Conservation (phyloP, 2,797 vertebrate species). For the Amblyraja radiata region DNA sequence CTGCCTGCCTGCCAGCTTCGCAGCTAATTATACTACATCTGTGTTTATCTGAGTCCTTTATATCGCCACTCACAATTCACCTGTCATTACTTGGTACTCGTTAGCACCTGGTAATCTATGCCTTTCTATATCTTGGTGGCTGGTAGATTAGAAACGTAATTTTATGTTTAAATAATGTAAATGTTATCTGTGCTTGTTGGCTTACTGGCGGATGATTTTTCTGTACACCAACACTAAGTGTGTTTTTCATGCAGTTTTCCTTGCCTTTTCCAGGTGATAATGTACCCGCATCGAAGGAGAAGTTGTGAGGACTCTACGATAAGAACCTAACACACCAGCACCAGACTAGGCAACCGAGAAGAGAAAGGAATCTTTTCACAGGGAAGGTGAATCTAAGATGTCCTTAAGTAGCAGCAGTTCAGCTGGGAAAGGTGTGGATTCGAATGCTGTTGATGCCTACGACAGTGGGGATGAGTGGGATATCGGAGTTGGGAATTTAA, state of each 20-base stretch:
- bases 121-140: background rate
- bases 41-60: background rate
- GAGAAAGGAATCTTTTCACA: slow-evolving; percentile 32
- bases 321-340: slow-evolving; percentile 24
- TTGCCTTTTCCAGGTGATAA: slow-evolving; percentile 59
- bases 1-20: background rate
- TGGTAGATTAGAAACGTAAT: background rate
- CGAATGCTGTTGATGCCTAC: slow-evolving; percentile 98
- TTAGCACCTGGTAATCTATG: background rate
- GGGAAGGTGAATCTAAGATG: slow-evolving; percentile 98
- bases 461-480: slow-evolving; percentile 99
- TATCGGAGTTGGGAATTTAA: slow-evolving; percentile 99
- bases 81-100: background rate
- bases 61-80: background rate
- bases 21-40: background rate
- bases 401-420: slow-evolving; percentile 99
- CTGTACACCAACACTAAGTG: background rate
- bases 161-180: background rate
- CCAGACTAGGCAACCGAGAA: slow-evolving; percentile 20
- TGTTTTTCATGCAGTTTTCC: slow-evolving; percentile 38
- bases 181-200: background rate
- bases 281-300: slow-evolving; percentile 62
- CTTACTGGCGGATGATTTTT: background rate
- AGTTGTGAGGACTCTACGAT: slow-evolving; percentile 51
- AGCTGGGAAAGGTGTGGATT: slow-evolving; percentile 99